Evolutionary conservation across 2,888 invertebrate genomes (phyloP).

Genomic region (Xanthorhoe spadicearia): DNA sequence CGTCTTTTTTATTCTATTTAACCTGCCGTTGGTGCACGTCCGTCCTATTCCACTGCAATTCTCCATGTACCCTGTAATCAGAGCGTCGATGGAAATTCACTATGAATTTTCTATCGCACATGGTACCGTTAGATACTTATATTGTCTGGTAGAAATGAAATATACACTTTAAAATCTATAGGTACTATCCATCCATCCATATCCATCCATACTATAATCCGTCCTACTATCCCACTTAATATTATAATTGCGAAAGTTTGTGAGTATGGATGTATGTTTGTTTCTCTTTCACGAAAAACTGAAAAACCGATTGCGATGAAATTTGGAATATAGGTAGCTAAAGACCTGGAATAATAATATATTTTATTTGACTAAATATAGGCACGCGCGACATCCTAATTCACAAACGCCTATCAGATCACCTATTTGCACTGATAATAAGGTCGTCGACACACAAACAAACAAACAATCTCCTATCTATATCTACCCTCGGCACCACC

Average conservation of each 20-base stretch:
- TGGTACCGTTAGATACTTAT: slow-evolving; percentile 5
- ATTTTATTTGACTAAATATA: background rate
- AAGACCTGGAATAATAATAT: no score
- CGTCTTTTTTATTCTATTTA: no score
- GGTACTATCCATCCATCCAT: no score
- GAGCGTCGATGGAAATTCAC: slow-evolving; percentile 3
- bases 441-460: slow-evolving; percentile 48
- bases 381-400: background rate
- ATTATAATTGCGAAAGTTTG: no score
- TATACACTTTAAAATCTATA: no score
- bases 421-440: slow-evolving; percentile 26
- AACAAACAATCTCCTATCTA: slow-evolving; percentile 41
- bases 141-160: background rate
- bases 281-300: no score
- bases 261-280: no score
- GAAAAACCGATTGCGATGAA: no score
- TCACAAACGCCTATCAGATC: background rate
- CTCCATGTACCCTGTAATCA: slow-evolving; percentile 26
- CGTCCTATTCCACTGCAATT: slow-evolving; percentile 18
- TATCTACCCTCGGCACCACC: slow-evolving; percentile 50
- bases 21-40: background rate
- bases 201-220: no score
- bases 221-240: no score
- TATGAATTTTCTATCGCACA: slow-evolving; percentile 24
- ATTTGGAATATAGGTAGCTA: no score